These are phyloP conservation scores for Tineola bisselliella DNA, from an alignment of 2,888 invertebrate species.

Conservation along the genomic window DNA sequence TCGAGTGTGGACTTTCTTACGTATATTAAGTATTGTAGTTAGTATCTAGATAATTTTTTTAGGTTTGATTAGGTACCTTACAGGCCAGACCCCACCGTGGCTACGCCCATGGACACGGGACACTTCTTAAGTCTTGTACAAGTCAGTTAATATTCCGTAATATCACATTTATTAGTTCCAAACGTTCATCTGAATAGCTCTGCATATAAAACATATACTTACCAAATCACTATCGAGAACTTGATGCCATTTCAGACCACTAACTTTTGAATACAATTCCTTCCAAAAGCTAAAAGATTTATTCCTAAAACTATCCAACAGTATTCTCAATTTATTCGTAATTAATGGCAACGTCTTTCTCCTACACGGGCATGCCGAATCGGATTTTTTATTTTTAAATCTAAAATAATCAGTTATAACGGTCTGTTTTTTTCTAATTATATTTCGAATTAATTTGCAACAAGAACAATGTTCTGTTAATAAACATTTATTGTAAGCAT, in stretches of 20 bases:
- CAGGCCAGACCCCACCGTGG: too few species aligned
- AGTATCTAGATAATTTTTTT: too few species aligned
- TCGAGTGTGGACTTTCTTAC: too few species aligned
- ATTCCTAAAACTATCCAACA: conserved; percentile 33
- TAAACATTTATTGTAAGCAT: not conserved
- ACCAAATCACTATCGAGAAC: not conserved
- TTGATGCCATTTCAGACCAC: not conserved
- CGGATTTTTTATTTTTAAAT: conserved; percentile 17
- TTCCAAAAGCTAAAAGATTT: conserved; percentile 23
- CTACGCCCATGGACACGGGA: too few species aligned
- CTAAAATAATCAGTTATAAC: conserved; percentile 43
- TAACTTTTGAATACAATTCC: conserved; percentile 20
- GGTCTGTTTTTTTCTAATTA: conserved; percentile 32
- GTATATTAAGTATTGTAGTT: too few species aligned
- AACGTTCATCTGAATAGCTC: too few species aligned
- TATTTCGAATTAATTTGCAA: conserved; percentile 35
- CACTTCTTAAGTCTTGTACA: too few species aligned
- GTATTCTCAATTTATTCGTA: conserved; percentile 36
- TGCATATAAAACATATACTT: too few species aligned
- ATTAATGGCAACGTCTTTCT: conserved; percentile 30
- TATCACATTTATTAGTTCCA: too few species aligned
- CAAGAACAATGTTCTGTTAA: conserved; percentile 37
- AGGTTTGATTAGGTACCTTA: too few species aligned
- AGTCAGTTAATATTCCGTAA: too few species aligned
- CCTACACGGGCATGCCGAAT: conserved; percentile 32